Conservation (phyloP, 2,797 vertebrate genomes). For the Bufotes viridis region DNA sequence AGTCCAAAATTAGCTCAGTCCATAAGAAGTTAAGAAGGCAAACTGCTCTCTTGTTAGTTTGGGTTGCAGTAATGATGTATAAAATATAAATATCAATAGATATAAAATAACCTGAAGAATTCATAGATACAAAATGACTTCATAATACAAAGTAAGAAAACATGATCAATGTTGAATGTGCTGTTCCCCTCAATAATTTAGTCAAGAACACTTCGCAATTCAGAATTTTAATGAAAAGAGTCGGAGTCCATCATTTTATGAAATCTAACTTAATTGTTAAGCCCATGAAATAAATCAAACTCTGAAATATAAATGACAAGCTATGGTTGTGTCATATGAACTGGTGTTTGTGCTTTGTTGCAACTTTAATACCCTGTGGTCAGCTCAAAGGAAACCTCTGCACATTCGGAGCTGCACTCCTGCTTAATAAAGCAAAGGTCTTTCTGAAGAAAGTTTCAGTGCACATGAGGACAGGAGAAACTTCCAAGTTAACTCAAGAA, state of each 20-base stretch:
- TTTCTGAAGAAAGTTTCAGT: conserved; percentile 58
- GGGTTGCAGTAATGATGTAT: neutral
- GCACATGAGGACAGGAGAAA: conserved; percentile 51
- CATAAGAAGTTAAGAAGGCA: too few species aligned
- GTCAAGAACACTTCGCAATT: neutral
- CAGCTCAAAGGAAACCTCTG: conserved; percentile 52
- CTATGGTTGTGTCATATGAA: conserved; percentile 22
- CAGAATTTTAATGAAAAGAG: neutral
- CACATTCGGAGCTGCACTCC: conserved; percentile 28
- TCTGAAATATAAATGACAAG: conserved; percentile 29
- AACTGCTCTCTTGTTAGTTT: too few species aligned
- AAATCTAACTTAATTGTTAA: conserved; percentile 18
- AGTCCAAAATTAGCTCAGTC: too few species aligned
- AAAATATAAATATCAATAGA: neutral
- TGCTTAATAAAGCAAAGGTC: conserved; percentile 55
- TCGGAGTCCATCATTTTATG: neutral
- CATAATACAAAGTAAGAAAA: neutral
- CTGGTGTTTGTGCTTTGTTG: conserved; percentile 49
- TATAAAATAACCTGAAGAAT: neutral
- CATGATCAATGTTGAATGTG: neutral
- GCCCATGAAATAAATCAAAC: conserved; percentile 9
- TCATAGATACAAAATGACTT: neutral
- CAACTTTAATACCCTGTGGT: conserved; percentile 56
- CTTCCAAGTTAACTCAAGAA: conserved; percentile 40
- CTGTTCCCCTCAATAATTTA: neutral